Evolutionary conservation across 1,140 invertebrate species (phyloP), one percentile per base, ranked within the genome.

Genomic region (Pseudoatta argentina): DNA sequence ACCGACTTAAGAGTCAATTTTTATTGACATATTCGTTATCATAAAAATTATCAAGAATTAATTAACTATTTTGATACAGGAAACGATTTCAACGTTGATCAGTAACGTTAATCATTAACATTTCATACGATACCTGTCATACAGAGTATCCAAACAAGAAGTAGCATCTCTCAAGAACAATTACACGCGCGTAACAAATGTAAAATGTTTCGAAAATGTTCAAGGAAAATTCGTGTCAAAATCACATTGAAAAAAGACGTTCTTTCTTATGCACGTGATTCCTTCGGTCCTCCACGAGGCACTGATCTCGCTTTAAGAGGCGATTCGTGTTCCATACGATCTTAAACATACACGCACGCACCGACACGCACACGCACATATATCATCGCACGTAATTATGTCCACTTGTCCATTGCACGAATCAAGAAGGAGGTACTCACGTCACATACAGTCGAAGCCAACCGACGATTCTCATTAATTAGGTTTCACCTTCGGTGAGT

Each of bases 271-370:
- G 18, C 78, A 85, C 88, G 91, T 89, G 92, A 91, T 91, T 87
- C 61, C 91, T 86, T 69, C 91, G 91, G 89, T 88, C 92, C 91
- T 92, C 92, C 92, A 92, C 89, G 89, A 93, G 86, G 83, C 87
- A 94, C 94, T 94, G 93, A 92, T 94, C 92, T 91, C 75, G 71
- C 75, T 88, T 77, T 90, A 87, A 93, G 93, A 93, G 92, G 89
- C 83, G 89, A 90, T 88, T 88, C 90, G 63, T 87, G 61, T 71
- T 64, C 59, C 55, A 57, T 61, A n/a, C 69, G 24, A 82, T 91
- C 88, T 89, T 87, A 87, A 69, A 39, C 82, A 57, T 21, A 75
- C 66, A 6, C 18, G 16, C 73, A 75, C 61, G 16, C 18, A 34
- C 73, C 79, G 71, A 71, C 87, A 76, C 55, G 21, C 85, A 88